These are phyloP conservation scores for Falco concolor DNA, from an alignment of 2,797 vertebrate species.

Conservation along the genomic window DNA sequence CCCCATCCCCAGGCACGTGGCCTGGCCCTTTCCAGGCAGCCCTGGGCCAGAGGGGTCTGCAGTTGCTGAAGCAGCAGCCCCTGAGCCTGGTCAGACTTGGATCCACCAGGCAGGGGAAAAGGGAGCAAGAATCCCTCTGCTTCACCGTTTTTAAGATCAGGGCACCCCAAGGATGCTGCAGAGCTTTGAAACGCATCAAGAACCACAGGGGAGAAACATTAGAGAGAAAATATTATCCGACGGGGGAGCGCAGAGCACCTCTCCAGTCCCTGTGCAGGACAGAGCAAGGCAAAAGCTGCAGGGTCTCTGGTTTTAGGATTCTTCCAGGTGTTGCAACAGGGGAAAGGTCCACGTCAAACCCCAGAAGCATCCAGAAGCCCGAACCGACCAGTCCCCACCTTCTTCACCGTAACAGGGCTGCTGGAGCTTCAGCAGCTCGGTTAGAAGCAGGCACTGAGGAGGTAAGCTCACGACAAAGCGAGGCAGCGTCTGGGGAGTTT, in stretches of 20 bases:
- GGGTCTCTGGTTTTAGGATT: neutral
- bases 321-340: neutral
- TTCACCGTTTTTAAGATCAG: neutral
- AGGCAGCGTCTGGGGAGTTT: neutral
- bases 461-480: neutral
- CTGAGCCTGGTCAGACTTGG: neutral
- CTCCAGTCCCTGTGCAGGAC: neutral
- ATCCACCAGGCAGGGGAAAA: neutral
- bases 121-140: neutral
- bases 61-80: neutral
- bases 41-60: neutral
- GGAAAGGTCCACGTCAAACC: neutral
- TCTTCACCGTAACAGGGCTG: neutral
- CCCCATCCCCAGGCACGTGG: neutral
- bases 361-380: neutral
- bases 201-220: fast-evolving
- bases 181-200: neutral
- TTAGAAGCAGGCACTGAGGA: neutral
- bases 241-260: neutral
- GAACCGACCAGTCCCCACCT: neutral
- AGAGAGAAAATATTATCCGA: neutral
- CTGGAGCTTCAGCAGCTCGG: neutral
- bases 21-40: neutral
- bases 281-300: fast-evolving
- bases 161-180: neutral